Evolutionary conservation across 2,113 vertebrate species (phyloP).

Genomic region (Bambusicola thoracicus): DNA sequence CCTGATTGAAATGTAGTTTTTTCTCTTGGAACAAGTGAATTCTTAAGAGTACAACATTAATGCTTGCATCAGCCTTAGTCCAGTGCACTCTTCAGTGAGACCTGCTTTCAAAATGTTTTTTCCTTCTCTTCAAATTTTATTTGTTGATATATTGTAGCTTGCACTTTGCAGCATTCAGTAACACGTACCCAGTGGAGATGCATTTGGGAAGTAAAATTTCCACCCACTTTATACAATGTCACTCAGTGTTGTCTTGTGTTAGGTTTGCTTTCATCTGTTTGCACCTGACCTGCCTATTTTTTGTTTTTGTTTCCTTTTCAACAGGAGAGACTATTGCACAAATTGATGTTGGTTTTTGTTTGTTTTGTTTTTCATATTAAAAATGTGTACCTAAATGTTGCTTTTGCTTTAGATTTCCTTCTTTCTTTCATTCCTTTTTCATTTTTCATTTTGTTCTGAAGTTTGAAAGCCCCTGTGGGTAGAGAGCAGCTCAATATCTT

Average conservation of each 20-base stretch:
- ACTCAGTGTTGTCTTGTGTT: background rate
- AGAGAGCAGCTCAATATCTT: background rate
- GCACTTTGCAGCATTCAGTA: background rate
- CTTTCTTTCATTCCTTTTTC: background rate
- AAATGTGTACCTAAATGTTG: background rate
- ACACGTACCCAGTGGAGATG: background rate
- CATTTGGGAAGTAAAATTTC: background rate
- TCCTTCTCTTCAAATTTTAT: background rate
- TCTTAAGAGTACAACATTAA: background rate
- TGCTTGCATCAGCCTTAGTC: background rate
- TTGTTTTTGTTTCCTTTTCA: background rate
- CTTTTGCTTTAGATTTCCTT: background rate
- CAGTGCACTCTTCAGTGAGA: background rate
- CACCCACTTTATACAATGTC: background rate
- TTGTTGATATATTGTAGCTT: background rate
- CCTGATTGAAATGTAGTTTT: background rate
- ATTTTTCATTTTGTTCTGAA: background rate
- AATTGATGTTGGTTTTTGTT: background rate
- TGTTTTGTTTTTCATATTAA: background rate
- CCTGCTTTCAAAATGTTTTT: background rate
- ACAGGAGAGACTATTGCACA: background rate
- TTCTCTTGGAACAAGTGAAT: background rate
- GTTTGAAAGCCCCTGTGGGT: background rate
- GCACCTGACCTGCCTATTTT: background rate
- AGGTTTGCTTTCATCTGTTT: background rate